Evolutionary conservation across 2,113 vertebrate genomes (phyloP), one percentile per base, ranked within the genome.

Genomic region (Cricetomys ansorgei): DNA sequence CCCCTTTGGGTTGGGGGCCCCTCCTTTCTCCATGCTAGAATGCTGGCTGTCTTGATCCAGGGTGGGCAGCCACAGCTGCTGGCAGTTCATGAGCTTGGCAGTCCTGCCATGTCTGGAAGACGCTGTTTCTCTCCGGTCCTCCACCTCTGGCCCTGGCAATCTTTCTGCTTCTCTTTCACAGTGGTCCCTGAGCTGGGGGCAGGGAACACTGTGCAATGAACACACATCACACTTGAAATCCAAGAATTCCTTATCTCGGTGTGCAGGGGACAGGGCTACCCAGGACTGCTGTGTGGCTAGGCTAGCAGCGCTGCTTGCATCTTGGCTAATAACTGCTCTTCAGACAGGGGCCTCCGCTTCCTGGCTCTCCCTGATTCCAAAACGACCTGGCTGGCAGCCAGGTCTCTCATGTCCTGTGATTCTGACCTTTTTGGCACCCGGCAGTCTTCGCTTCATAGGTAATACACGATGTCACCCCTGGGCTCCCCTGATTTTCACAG

Each of bases 301-400:
- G 75, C 62, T 21, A 0, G 1, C 7, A 23, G 5, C 48, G 48
- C 9, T 0, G 2, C 0, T n/a, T 31, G 8, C 17, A 2, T 31
- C 1, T 0, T 11, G 69, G 50, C 45, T 27, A 37, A 87, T 43
- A 77, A 43, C 29, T 23, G 53, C 6, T 40, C 31, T 29, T 37
- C 25, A 21, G 23, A 27, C 23, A 3, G n/a, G 34, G 1, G 4
- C 11, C 27, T 40, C 67, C 57, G 16, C 4, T 94, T 57, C 37
- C 88, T 31, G 5, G 19, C 21, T 43, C 59, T 90, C 50, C 43
- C 45, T 13, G 23, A 19, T 45, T 34, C 7, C 40, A 75, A 80
- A 77, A 27, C 40, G 45, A 88, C 59, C 8, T 8, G 19, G 12
- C 15, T 29, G 37, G 43, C 40, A 5, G 10, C 1, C 62, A 16